Evolutionary conservation across 2,888 invertebrate genomes (phyloP).

Genomic region (Ectobius pallidus): DNA sequence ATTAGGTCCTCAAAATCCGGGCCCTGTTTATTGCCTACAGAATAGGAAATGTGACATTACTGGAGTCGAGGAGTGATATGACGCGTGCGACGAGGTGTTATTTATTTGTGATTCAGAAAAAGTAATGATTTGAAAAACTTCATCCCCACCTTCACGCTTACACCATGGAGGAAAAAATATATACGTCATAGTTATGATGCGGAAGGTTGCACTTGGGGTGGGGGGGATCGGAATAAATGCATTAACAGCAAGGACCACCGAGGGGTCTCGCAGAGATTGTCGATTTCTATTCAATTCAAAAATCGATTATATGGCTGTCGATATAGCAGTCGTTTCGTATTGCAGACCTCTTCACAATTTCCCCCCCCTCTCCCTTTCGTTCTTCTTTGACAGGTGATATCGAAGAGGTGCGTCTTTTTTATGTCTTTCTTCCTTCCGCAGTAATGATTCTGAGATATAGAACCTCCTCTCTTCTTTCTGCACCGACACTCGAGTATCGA

Average conservation of each 20-base stretch:
- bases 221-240: conserved; percentile 20
- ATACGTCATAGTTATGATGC: conserved; percentile 6
- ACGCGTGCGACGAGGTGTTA: not conserved
- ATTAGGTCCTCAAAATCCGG: too few relatives aligned
- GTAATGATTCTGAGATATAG: conserved; percentile 13
- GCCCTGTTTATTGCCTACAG: too few relatives aligned
- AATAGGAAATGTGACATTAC: not conserved
- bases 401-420: conserved; percentile 10
- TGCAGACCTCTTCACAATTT: conserved; percentile 24
- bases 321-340: conserved; percentile 16
- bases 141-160: not conserved
- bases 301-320: conserved; percentile 32
- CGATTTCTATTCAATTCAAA: conserved; percentile 27
- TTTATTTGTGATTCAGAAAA: not conserved
- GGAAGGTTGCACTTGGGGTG: not conserved
- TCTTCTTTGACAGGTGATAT: conserved; percentile 31
- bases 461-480: not conserved
- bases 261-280: conserved; percentile 19
- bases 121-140: not conserved
- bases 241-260: conserved; percentile 10
- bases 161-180: not conserved
- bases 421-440: conserved; percentile 5
- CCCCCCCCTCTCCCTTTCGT: not conserved
- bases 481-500: not conserved
- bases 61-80: not conserved